These are phyloP conservation scores for Falco rusticolus DNA, from an alignment of 2,797 vertebrate species.

Conservation along the genomic window DNA sequence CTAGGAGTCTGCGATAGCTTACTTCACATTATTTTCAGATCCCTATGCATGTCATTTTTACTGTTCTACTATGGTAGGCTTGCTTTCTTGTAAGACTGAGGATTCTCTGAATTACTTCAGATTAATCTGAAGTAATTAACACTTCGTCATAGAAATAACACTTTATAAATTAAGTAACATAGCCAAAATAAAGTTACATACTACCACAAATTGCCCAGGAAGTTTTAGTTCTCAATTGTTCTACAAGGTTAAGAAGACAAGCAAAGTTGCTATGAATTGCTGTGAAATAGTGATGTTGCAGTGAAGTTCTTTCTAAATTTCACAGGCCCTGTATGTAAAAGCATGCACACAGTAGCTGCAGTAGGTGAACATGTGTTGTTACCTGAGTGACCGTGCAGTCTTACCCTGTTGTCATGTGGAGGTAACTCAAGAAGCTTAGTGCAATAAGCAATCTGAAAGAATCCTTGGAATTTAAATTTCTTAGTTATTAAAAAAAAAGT, in stretches of 20 bases:
- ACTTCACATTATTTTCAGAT: not conserved
- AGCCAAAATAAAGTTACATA: not conserved
- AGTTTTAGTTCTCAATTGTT: not conserved
- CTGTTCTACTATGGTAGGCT: not conserved
- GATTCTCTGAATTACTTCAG: not conserved
- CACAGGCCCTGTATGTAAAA: not conserved
- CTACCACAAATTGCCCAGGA: not conserved
- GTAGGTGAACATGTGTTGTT: not conserved
- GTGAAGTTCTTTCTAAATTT: not conserved
- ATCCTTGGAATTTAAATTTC: not conserved
- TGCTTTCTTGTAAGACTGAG: not conserved
- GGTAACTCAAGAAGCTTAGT: not conserved
- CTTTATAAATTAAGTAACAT: not conserved
- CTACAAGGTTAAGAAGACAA: not conserved
- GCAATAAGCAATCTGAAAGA: not conserved
- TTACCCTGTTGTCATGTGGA: not conserved
- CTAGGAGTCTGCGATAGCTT: not conserved
- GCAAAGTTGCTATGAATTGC: not conserved
- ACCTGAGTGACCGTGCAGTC: not conserved
- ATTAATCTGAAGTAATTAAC: not conserved
- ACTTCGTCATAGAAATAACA: not conserved
- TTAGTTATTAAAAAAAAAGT: not conserved
- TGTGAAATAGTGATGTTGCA: not conserved
- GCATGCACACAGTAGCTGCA: not conserved
- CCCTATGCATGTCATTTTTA: too few relatives aligned